Evolutionary conservation across 2,888 invertebrate species (phyloP).

Genomic region (Dysmachus trigonus): DNA sequence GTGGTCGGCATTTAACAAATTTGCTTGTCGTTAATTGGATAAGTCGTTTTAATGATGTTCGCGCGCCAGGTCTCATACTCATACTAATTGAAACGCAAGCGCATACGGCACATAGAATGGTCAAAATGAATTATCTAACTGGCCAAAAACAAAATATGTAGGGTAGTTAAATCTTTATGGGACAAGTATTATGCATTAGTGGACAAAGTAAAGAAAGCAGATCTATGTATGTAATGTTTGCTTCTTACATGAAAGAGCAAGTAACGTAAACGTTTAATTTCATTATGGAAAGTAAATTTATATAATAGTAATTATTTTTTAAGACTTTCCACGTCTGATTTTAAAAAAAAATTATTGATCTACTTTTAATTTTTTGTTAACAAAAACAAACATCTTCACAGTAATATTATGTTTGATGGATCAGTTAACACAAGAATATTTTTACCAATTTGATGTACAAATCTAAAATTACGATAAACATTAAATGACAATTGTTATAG

Average conservation of each 20-base stretch:
- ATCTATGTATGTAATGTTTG: not conserved
- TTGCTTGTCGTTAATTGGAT: not conserved
- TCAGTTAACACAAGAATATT: too few species aligned
- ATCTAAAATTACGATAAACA: too few species aligned
- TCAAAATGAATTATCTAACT: not conserved
- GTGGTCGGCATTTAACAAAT: not conserved
- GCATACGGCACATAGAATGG: not conserved
- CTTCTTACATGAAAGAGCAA: not conserved
- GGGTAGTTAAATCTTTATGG: not conserved
- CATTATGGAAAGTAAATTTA: too few species aligned
- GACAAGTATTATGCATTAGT: not conserved
- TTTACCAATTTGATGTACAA: too few species aligned
- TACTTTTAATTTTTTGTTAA: too few species aligned
- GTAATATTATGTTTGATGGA: too few species aligned
- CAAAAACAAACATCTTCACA: too few species aligned
- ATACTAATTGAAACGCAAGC: not conserved
- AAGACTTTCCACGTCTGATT: too few species aligned
- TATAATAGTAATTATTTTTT: too few species aligned
- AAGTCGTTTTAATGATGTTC: not conserved
- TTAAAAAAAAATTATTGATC: too few species aligned
- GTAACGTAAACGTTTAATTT: not conserved
- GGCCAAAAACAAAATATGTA: not conserved
- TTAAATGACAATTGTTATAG: too few species aligned
- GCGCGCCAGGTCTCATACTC: not conserved
- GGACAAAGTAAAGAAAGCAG: not conserved